Evolutionary conservation across 2,797 vertebrate species (phyloP).

Genomic region (Vespertilio murinus): DNA sequence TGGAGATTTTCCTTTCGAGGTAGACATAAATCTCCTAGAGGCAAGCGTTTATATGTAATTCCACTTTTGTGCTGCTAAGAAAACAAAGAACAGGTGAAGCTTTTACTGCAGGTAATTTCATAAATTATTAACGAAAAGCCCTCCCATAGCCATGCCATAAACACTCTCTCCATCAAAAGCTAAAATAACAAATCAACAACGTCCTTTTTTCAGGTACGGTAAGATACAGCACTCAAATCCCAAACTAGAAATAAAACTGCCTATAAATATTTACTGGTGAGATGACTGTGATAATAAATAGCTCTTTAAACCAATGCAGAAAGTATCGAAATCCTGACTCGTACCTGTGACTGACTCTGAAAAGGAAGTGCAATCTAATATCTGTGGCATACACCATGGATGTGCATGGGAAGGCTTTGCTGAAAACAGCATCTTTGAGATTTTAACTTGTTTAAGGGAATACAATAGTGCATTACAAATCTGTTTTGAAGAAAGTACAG

Average conservation of each 20-base stretch:
- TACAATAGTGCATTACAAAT: constrained; percentile 57
- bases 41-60: constrained; percentile 72
- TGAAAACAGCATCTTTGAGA: constrained; percentile 51
- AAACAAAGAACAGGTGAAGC: constrained; percentile 76
- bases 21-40: constrained; percentile 70
- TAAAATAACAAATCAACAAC: constrained; percentile 67
- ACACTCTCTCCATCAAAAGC: constrained; percentile 72
- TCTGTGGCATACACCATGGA: background rate
- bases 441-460: constrained; percentile 52
- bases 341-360: constrained; percentile 43
- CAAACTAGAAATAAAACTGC: constrained; percentile 65
- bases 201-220: constrained; percentile 46
- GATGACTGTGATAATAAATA: constrained; percentile 65
- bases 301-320: constrained; percentile 46
- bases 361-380: background rate
- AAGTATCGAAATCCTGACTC: constrained; percentile 51
- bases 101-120: constrained; percentile 75
- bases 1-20: constrained; percentile 71
- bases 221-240: constrained; percentile 28
- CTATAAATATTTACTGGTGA: constrained; percentile 72
- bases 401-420: background rate
- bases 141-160: constrained; percentile 51
- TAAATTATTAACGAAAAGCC: constrained; percentile 79
- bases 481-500: constrained; percentile 47
- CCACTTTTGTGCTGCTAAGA: constrained; percentile 66